These are phyloP conservation scores for Cladorhizidae sp. DNA, from an alignment of 37 sponge, comb jelly and placozoan species.

Conservation along the genomic window DNA sequence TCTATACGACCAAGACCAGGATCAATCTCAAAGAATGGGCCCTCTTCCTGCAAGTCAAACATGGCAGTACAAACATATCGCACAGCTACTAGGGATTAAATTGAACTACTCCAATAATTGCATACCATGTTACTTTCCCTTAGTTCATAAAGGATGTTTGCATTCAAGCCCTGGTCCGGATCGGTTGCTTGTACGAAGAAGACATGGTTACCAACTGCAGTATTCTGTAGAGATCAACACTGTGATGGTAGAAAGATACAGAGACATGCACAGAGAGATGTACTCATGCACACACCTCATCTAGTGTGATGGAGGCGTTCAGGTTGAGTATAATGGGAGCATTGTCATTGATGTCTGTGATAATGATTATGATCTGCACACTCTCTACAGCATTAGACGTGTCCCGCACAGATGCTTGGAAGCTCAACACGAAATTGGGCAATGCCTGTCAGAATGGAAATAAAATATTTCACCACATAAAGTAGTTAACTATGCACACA, in stretches of 20 bases:
- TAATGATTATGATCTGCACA: conserved; percentile 5
- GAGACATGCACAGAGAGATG: no score
- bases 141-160: not conserved
- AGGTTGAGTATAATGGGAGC: conserved; percentile 31
- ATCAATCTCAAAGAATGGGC: conserved; percentile 9
- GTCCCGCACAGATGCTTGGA: not conserved
- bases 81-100: not conserved
- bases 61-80: not conserved
- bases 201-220: not conserved
- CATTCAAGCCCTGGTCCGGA: conserved; percentile 6
- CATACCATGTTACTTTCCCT: not conserved
- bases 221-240: conserved; percentile 14
- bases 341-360: conserved; percentile 59
- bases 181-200: conserved; percentile 23
- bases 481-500: no score
- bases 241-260: not conserved
- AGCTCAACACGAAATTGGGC: not conserved
- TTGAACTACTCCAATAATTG: not conserved
- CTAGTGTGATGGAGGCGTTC: not conserved
- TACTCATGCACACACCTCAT: no score
- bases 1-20: not conserved
- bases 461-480: not conserved
- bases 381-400: not conserved
- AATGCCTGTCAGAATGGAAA: not conserved
- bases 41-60: not conserved